These are phyloP conservation scores for Molossus molossus DNA, from an alignment of 2,797 vertebrate genomes.

Conservation along the genomic window DNA sequence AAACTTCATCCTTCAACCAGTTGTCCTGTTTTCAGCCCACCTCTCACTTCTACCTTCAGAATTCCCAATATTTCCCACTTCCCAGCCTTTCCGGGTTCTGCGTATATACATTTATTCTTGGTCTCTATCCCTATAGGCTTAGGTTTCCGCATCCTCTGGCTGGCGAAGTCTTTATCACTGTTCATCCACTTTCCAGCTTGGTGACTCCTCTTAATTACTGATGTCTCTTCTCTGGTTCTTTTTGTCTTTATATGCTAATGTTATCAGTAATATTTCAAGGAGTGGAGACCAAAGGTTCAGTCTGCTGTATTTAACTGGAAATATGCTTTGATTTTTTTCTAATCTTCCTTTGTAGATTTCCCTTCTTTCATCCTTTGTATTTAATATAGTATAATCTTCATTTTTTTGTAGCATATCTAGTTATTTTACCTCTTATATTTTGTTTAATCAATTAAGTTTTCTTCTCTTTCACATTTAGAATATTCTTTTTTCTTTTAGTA, in stretches of 20 bases:
- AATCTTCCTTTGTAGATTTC: neutral
- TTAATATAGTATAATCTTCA: slow-evolving; percentile 9
- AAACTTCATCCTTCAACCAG: neutral
- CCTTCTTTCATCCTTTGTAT: neutral
- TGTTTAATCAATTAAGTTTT: slow-evolving; percentile 47
- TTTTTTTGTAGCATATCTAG: slow-evolving; percentile 56
- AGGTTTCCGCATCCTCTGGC: neutral
- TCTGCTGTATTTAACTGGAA: neutral
- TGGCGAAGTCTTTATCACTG: neutral
- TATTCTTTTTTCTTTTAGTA: neutral
- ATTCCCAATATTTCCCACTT: neutral
- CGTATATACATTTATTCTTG: neutral
- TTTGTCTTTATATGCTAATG: neutral
- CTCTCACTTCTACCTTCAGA: neutral
- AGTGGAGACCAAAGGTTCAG: neutral
- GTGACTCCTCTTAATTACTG: neutral
- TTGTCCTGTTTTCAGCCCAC: neutral
- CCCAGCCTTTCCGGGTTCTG: neutral
- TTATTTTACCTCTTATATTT: slow-evolving; percentile 57
- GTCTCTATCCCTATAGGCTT: neutral
- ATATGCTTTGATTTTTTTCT: neutral
- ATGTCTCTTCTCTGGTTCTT: neutral
- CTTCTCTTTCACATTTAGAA: slow-evolving; percentile 38
- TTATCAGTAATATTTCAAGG: neutral
- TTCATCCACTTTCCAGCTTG: neutral